Evolutionary conservation across 2,113 vertebrate species (phyloP).

Genomic region (Pterocles gutturalis): DNA sequence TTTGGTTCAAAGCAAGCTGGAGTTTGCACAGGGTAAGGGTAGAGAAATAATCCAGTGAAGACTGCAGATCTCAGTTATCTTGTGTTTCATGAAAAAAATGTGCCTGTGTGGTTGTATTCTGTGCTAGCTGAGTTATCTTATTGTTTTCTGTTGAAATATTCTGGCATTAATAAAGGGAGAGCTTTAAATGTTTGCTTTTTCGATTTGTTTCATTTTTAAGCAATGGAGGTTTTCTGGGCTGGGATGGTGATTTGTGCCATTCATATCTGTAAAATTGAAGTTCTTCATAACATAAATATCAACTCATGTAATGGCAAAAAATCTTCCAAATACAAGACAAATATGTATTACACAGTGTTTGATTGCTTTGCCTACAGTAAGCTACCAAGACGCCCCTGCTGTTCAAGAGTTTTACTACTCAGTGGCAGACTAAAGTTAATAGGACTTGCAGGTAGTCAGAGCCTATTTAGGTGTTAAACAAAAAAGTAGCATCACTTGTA

Average conservation of each 20-base stretch:
- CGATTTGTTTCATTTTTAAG: neutral
- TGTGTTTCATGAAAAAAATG: neutral
- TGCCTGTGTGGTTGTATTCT: neutral
- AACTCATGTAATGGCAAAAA: neutral
- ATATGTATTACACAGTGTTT: neutral
- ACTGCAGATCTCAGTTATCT: neutral
- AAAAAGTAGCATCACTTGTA: neutral
- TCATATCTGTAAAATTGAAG: neutral
- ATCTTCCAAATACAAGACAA: neutral
- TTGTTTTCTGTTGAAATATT: neutral
- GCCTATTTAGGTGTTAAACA: neutral
- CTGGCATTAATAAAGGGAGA: neutral
- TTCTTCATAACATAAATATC: neutral
- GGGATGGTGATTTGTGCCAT: neutral
- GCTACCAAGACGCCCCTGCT: neutral
- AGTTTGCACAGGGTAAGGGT: neutral
- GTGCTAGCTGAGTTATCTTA: neutral
- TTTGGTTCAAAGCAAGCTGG: conserved; percentile 9
- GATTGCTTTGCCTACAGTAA: neutral
- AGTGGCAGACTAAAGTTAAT: neutral
- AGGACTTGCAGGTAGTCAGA: neutral
- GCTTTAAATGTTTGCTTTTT: neutral
- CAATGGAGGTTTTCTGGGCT: neutral
- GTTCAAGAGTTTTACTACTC: neutral
- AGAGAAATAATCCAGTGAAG: conserved; percentile 9